Evolutionary conservation across 2,113 vertebrate genomes (phyloP), one percentile per base, ranked within the genome.

Genomic region (Tenebrosternarchus preto): DNA sequence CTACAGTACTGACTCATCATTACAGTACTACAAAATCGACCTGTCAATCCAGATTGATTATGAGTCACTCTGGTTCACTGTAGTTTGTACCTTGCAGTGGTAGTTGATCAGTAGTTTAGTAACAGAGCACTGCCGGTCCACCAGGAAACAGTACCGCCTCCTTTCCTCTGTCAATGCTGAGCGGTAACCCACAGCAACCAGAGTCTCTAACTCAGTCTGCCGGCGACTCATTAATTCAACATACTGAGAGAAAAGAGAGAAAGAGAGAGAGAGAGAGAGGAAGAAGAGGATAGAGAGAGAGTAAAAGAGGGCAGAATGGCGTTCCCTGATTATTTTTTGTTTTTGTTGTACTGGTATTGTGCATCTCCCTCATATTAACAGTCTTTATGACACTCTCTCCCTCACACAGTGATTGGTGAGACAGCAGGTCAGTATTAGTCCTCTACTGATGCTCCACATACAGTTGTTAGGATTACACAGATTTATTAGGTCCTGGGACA

Each of bases 221-320:
- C 93, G 92, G 27, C 92, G 92, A 83, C 94, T 95, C 93, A 95
- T 94, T 83, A 95, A 36, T 88, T 95, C 94, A 84, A 95, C 94
- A 83, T 92, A 95, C 94, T 95, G 81, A 60, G 39, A 83, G 5
- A 70, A 55, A 60, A 68, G 63, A 7, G 60, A 71, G 19, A 78
- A 20, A 46, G 25, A 24, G 57, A 82, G 68, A 27, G 15, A 55
- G 39, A 67, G 64, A 43, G 57, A 76, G n/a, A 78, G 12, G 77
- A 55, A 50, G 55, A 57, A 12, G 4, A 3, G 22, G 63, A 17
- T 4, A 33, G 15, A 25, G 55, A 56, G 55, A 20, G 55, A 2
- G 55, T 1, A 2, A 43, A 5, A 43, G 39, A 43, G 43, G 43
- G 43, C 2, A 1, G 11, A 50, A 9, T 50, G 43, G 43, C 1